Percentiles rank a stretch among this genome's conserved stretches.
These are phyloP conservation scores for Allophyes oxyacanthae DNA, from an alignment of 2,888 invertebrate genomes.

Conservation along the genomic window DNA sequence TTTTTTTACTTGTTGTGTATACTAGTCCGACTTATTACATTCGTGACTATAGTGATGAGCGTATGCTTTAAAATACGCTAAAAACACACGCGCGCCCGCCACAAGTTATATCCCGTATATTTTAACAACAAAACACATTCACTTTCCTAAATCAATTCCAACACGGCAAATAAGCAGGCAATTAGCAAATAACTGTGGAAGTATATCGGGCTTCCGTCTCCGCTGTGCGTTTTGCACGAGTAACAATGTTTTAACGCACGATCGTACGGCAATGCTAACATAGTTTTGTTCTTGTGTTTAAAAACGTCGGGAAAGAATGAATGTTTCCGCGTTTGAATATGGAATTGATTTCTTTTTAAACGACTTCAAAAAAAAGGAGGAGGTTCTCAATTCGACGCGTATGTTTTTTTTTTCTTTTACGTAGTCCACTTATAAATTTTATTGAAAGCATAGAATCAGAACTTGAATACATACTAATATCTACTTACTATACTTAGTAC, in stretches of 20 bases:
- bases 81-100: neutral
- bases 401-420: too few relatives aligned
- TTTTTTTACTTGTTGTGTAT: too few relatives aligned
- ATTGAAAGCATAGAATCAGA: constrained; percentile 64
- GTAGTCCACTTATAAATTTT: constrained; percentile 34
- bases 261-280: constrained; percentile 28
- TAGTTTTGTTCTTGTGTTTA: constrained; percentile 13
- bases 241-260: constrained; percentile 44
- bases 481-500: too few relatives aligned
- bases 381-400: too few relatives aligned
- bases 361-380: too few relatives aligned
- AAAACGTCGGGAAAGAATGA: constrained; percentile 10
- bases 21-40: too few relatives aligned
- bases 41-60: too few relatives aligned
- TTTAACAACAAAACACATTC: constrained; percentile 35
- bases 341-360: neutral
- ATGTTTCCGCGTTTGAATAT: constrained; percentile 14
- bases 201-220: constrained; percentile 53
- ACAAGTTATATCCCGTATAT: constrained; percentile 13
- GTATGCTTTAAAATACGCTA: too few relatives aligned
- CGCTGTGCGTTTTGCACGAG: constrained; percentile 49
- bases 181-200: constrained; percentile 58
- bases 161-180: constrained; percentile 17
- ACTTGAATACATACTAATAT: constrained; percentile 65
- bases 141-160: constrained; percentile 51